Conservation (phyloP, 1,140 invertebrate species). For the Cydia amplana region DNA sequence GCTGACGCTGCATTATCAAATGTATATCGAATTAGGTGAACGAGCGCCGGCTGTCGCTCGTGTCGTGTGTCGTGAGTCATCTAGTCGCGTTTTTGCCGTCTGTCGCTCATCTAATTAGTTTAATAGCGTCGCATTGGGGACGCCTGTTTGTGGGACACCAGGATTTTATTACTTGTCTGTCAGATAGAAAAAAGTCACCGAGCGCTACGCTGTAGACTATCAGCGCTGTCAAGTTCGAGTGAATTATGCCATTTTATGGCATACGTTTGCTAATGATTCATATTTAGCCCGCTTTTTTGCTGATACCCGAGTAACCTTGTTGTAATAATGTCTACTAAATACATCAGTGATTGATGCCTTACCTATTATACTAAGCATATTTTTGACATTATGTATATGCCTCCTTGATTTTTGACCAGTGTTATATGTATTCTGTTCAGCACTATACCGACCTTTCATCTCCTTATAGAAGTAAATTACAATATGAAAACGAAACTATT, state of each 20-base stretch:
- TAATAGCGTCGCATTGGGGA: constrained; percentile 18
- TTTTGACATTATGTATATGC: no score
- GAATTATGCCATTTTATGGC: neutral
- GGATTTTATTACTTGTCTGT: constrained; percentile 11
- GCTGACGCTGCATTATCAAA: no score
- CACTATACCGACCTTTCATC: no score
- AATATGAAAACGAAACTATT: no score
- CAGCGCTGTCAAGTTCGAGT: neutral
- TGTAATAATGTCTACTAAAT: no score
- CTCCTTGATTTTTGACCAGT: no score
- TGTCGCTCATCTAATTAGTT: constrained; percentile 16
- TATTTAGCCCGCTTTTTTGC: neutral
- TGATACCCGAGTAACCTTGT: no score
- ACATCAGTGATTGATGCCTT: no score
- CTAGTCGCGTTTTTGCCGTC: neutral
- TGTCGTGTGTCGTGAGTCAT: constrained; percentile 12
- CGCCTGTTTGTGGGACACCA: constrained; percentile 11
- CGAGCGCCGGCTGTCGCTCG: neutral
- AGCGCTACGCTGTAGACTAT: neutral
- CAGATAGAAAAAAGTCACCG: neutral
- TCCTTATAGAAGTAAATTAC: no score
- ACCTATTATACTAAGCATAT: no score
- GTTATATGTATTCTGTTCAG: no score
- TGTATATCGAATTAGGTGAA: neutral
- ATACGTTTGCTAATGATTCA: neutral